phyloP scores from a whole-genome alignment of 1,140 invertebrate species.

The Micrasema minimum region DNA sequence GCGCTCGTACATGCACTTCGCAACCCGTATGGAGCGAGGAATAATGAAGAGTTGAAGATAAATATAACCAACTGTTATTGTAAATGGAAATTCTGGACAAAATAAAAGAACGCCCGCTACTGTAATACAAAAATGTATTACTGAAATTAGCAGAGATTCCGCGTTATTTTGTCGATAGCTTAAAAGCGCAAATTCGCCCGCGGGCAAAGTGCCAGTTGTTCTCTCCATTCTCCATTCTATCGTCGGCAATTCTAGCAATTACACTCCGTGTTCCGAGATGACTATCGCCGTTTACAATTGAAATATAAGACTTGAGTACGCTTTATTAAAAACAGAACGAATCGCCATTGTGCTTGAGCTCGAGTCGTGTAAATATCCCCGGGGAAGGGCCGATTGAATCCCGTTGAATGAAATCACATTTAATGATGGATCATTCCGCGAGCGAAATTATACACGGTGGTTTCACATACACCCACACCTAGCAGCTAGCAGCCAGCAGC shows the following conservation, averaged over 20 bases:
- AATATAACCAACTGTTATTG: no score
- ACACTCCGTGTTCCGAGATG: background rate
- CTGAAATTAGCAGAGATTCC: no score
- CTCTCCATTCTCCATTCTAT: conserved; percentile 3
- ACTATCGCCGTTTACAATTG: background rate
- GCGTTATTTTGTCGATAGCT: conserved; percentile 1
- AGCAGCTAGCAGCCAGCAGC: background rate
- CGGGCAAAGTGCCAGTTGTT: background rate
- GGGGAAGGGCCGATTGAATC: conserved; percentile 14
- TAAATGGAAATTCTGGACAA: no score
- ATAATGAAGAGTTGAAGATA: no score
- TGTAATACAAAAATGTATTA: no score
- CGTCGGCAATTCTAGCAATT: background rate
- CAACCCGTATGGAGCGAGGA: no score
- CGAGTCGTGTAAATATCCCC: conserved; percentile 6
- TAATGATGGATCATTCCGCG: conserved; percentile 22
- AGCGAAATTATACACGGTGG: conserved; percentile 28
- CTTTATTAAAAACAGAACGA: background rate
- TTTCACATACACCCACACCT: conserved; percentile 27
- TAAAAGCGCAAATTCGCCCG: conserved; percentile 3
- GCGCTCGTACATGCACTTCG: conserved; percentile 18
- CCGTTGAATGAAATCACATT: conserved; percentile 28
- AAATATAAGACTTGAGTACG: background rate
- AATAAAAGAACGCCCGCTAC: no score
- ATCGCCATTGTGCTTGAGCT: background rate